Percentiles rank a stretch among this genome's conserved stretches.
These are phyloP conservation scores for Nothocercus julius DNA, from an alignment of 2,113 vertebrate genomes.

Conservation along the genomic window DNA sequence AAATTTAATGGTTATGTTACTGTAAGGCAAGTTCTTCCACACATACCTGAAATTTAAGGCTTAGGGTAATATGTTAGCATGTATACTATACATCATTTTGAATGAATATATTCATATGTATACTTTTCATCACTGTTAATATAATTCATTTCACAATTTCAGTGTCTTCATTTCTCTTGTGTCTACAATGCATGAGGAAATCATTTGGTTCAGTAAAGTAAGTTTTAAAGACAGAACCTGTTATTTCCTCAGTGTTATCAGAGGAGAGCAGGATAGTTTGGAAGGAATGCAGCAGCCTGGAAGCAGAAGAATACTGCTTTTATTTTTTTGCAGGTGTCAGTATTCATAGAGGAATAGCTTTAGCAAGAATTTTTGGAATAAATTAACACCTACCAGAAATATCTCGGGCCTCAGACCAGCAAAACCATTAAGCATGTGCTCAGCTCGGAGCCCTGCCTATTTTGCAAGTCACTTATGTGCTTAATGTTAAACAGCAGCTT, in stretches of 20 bases:
- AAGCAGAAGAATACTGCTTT: slow-evolving; percentile 43
- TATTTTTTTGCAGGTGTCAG: slow-evolving; percentile 57
- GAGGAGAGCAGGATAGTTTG: slow-evolving; percentile 27
- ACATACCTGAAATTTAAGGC: not conserved
- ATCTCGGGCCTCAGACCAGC: slow-evolving; percentile 35
- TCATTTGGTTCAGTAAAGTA: not conserved
- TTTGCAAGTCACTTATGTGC: slow-evolving; percentile 1
- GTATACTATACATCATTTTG: not conserved
- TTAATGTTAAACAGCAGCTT: slow-evolving; percentile 42
- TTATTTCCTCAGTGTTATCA: slow-evolving; percentile 49
- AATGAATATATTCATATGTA: not conserved
- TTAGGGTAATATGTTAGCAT: not conserved
- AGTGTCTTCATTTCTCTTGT: not conserved
- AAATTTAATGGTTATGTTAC: not conserved
- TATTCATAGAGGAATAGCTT: slow-evolving; percentile 39
- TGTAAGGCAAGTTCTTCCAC: not conserved
- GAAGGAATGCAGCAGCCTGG: slow-evolving; percentile 51
- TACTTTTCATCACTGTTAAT: not conserved
- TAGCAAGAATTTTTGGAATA: slow-evolving; percentile 52
- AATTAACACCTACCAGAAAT: slow-evolving; percentile 63
- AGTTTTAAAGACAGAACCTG: not conserved
- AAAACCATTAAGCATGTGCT: slow-evolving; percentile 50
- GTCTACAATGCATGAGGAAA: slow-evolving; percentile 8
- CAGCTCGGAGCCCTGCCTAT: not conserved
- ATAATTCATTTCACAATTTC: not conserved